Conservation (phyloP, 2,113 vertebrate species). For the Pelecanoides urinatrix region DNA sequence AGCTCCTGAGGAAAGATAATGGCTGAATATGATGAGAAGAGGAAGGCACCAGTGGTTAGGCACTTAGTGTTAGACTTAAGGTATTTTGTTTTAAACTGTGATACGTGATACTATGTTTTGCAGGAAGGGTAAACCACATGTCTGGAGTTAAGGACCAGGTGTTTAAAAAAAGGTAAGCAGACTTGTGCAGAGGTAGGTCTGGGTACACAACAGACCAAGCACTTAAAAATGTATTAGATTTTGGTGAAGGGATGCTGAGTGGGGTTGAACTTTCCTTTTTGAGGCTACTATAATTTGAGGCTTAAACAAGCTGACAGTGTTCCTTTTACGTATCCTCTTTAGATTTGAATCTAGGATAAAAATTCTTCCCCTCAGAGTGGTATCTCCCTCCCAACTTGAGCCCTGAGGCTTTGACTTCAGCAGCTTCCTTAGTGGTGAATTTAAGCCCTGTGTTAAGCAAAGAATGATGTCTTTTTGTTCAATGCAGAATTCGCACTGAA, state of each 20-base stretch:
- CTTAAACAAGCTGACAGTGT: background rate
- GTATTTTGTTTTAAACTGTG: background rate
- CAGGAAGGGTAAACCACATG: background rate
- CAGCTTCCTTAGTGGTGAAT: conserved; percentile 36
- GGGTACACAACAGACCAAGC: background rate
- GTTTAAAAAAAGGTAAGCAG: background rate
- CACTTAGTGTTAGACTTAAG: background rate
- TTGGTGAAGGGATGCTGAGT: background rate
- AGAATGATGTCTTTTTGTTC: conserved; percentile 55
- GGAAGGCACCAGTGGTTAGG: background rate
- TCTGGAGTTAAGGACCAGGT: background rate
- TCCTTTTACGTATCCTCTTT: background rate
- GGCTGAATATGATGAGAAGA: background rate
- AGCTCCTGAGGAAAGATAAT: fast-evolving
- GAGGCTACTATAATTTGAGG: background rate
- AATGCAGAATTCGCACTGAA: background rate
- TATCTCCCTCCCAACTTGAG: background rate
- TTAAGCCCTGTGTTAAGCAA: conserved; percentile 50
- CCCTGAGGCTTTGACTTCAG: conserved; percentile 4
- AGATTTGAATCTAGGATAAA: background rate
- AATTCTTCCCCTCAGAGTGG: background rate
- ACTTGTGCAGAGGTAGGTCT: background rate
- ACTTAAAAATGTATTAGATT: background rate
- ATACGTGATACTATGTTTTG: background rate
- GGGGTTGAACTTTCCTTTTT: background rate